Conservation (phyloP, 2,113 vertebrate genomes). For the Halcyon malimbica region DNA sequence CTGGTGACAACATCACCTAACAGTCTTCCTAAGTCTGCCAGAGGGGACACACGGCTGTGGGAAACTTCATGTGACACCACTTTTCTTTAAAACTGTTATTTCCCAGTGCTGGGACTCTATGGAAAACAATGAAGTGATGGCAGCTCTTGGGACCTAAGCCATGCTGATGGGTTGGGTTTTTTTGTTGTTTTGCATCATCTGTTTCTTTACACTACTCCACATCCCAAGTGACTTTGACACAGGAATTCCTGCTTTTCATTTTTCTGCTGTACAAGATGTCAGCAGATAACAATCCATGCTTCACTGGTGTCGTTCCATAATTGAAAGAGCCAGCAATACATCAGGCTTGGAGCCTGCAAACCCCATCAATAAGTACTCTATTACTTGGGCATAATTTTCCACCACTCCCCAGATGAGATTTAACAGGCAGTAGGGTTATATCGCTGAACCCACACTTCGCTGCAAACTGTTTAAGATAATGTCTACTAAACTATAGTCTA, state of each 20-base stretch:
- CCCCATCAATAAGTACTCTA: conserved; percentile 45
- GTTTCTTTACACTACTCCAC: neutral
- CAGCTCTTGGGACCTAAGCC: conserved; percentile 26
- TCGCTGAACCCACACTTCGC: conserved; percentile 26
- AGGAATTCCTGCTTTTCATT: conserved; percentile 58
- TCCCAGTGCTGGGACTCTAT: neutral
- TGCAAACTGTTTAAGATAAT: conserved; percentile 21
- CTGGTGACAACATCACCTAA: neutral
- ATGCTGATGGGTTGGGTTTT: neutral
- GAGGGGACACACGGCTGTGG: neutral
- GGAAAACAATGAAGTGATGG: neutral
- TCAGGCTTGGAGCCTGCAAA: conserved; percentile 42
- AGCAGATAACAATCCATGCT: conserved; percentile 65
- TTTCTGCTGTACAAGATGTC: conserved; percentile 60
- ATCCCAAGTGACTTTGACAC: conserved; percentile 37
- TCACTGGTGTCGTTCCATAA: conserved; percentile 48
- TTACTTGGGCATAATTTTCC: conserved; percentile 52
- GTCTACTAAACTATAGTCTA: conserved; percentile 3
- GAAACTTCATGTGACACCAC: neutral
- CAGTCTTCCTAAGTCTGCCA: neutral
- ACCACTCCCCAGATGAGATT: neutral
- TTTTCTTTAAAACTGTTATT: neutral
- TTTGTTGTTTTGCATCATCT: conserved; percentile 37
- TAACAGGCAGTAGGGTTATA: neutral
- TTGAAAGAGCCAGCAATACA: conserved; percentile 58